Conservation (phyloP, 2,797 vertebrate species). For the Phrynocephalus forsythii region DNA sequence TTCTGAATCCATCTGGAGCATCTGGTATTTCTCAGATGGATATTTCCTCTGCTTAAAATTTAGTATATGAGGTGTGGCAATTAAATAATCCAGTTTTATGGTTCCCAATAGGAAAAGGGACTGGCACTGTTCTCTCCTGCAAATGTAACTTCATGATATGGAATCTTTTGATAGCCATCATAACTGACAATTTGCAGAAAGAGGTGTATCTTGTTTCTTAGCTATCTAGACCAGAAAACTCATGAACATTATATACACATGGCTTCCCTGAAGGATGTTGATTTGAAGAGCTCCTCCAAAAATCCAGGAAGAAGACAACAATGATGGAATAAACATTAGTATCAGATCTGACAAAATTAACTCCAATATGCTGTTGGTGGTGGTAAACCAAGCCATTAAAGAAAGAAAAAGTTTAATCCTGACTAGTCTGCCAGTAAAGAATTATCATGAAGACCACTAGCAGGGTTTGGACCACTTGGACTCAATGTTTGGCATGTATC, state of each 20-base stretch:
- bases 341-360: not conserved
- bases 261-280: not conserved
- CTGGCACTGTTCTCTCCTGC: not conserved
- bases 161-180: not conserved
- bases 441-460: not conserved
- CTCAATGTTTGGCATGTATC: no score
- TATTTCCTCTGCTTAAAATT: not conserved
- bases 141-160: not conserved
- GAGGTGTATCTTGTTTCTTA: not conserved
- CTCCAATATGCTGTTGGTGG: not conserved
- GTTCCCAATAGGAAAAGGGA: no score
- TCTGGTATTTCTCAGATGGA: not conserved
- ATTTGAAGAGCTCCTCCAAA: not conserved
- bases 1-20: no score
- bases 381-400: not conserved
- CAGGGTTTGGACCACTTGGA: no score
- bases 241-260: not conserved
- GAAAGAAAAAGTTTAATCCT: not conserved
- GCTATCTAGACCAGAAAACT: not conserved
- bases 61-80: not conserved
- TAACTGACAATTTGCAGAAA: not conserved
- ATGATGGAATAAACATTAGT: not conserved
- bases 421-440: not conserved
- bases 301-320: not conserved
- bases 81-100: not conserved